Conservation (phyloP, 2,888 invertebrate species). For the Aphidius colemani region DNA sequence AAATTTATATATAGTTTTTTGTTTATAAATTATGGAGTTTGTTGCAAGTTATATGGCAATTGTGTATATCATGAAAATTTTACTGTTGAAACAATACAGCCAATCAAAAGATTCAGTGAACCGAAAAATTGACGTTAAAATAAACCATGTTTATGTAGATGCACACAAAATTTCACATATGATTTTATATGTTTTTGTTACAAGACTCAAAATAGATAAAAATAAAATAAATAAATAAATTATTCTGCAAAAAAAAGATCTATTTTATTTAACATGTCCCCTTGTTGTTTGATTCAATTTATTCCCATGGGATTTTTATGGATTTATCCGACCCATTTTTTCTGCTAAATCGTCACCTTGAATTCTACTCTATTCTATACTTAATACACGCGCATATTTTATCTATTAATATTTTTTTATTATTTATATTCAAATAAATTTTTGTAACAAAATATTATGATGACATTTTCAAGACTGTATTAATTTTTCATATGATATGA, state of each 20-base stretch:
- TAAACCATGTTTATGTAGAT: background rate
- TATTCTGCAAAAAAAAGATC: background rate
- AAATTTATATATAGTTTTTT: too few relatives aligned
- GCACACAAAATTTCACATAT: constrained; percentile 1
- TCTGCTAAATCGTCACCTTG: constrained; percentile 26
- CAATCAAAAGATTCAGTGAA: constrained; percentile 59
- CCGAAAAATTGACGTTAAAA: constrained; percentile 54
- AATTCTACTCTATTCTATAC: background rate
- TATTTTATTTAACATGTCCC: too few relatives aligned
- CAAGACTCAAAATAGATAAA: background rate
- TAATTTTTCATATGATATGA: too few relatives aligned
- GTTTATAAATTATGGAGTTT: too few relatives aligned
- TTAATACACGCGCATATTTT: background rate
- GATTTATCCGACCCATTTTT: constrained; percentile 25
- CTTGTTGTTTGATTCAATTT: constrained; percentile 20
- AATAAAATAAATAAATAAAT: background rate
- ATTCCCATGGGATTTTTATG: constrained; percentile 24
- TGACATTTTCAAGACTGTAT: too few relatives aligned
- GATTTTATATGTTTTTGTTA: constrained; percentile 7
- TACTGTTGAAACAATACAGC: constrained; percentile 12
- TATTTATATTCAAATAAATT: background rate
- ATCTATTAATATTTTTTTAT: background rate
- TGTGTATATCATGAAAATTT: too few relatives aligned
- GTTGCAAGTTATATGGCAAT: too few relatives aligned
- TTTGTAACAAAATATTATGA: too few relatives aligned